phyloP scores from a whole-genome alignment of 2,113 vertebrate genomes.

The Hymenochirus boettgeri region DNA sequence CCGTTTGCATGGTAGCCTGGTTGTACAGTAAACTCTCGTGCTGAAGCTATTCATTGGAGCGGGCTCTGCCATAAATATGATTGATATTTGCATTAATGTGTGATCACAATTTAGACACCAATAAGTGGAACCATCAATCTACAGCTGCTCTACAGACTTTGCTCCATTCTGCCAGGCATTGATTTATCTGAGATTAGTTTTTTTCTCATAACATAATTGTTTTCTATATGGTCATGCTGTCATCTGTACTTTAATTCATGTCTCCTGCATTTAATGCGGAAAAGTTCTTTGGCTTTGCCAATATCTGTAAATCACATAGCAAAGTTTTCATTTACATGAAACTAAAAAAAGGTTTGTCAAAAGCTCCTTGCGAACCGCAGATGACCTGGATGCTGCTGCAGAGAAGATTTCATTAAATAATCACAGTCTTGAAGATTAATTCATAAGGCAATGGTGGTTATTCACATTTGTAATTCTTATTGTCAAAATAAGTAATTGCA shows the following conservation, averaged over 20 bases:
- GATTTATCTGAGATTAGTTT: conserved; percentile 27
- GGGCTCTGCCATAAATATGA: conserved; percentile 30
- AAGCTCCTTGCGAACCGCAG: too few relatives aligned
- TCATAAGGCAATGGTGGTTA: too few relatives aligned
- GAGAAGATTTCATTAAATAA: too few relatives aligned
- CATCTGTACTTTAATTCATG: conserved; percentile 3
- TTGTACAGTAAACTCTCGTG: conserved; percentile 9
- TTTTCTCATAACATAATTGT: conserved; percentile 22
- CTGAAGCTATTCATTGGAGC: conserved; percentile 19
- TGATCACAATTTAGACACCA: conserved; percentile 34
- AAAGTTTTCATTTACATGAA: too few relatives aligned
- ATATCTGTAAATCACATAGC: too few relatives aligned
- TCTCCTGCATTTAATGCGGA: neutral
- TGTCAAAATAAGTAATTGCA: too few relatives aligned
- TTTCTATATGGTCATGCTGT: conserved; percentile 29
- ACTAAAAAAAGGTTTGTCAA: too few relatives aligned
- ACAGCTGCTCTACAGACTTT: conserved; percentile 28
- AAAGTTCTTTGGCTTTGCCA: neutral
- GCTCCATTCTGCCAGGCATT: conserved; percentile 27
- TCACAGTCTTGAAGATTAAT: too few relatives aligned
- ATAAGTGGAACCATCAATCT: conserved; percentile 26
- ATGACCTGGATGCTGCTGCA: too few relatives aligned
- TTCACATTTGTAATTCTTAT: too few relatives aligned
- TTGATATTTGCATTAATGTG: conserved; percentile 36
- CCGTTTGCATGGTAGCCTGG: neutral